A percentile compares a stretch with the other conserved stretches of the same genome.
Evolutionary conservation across 2,113 vertebrate genomes (phyloP).

Genomic region (Falcunculus frontatus): DNA sequence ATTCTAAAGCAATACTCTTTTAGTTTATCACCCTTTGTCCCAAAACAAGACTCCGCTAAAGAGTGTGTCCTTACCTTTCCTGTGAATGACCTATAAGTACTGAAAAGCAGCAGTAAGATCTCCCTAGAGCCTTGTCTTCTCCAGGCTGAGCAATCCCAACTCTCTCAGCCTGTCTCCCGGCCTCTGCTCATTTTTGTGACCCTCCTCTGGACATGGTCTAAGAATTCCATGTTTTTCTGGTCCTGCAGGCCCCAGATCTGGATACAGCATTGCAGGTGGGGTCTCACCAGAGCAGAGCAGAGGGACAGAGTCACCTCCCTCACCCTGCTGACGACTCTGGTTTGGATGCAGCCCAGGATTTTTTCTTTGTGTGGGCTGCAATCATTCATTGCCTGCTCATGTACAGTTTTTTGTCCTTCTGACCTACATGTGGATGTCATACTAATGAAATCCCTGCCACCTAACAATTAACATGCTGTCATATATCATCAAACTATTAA

Average conservation of each 20-base stretch:
- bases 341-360: not conserved
- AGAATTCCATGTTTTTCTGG: not conserved
- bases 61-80: not conserved
- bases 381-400: accelerated
- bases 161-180: not conserved
- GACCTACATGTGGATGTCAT: not conserved
- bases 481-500: not conserved
- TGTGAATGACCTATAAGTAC: not conserved
- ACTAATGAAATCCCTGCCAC: not conserved
- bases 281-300: accelerated
- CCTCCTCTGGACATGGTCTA: not conserved
- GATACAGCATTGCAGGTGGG: not conserved
- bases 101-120: not conserved
- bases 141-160: not conserved
- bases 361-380: not conserved
- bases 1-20: not conserved
- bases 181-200: not conserved
- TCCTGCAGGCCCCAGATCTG: not conserved
- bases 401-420: not conserved
- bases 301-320: not conserved
- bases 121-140: not conserved
- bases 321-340: accelerated
- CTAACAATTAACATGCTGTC: not conserved
- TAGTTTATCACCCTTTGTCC: not conserved
- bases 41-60: not conserved